Base-by-base conservation (phyloP, 1,140 invertebrate species). In the Trachelipus rathkii region DNA sequence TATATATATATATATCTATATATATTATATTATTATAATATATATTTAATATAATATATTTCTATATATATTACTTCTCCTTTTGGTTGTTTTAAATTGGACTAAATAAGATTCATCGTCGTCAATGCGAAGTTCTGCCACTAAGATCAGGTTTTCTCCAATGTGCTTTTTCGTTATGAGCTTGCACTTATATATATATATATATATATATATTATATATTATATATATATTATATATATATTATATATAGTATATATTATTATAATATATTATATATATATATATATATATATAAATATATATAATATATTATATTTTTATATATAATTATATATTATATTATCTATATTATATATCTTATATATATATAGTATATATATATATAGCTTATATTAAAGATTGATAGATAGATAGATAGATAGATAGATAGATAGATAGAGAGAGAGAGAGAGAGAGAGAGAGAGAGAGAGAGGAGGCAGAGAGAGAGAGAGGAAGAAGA, bases 91-190 rank as follows among this genome's bases (percentile, higher is more conserved):
- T 76, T 80, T 8, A 75, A 23, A 46, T 73, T 6, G 75, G 71
- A 24, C 72, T 75, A 77, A 71, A 46, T 77, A 80, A 15, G 46
- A 75, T 24, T 77, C 76, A 8, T 80, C 76, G 0, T 72, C 75
- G 10, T 77, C 74, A 3, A 77, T 53, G 2, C 44, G 45, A n/a
- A 80, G 60, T 44, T 80, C 71, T 1, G 77, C 75, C 21, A 78
- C 33, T 53, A 80, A 60, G 45, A 79, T 81, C 46, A 78, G 72
- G 71, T 81, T 82, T 73, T 82, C 78, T 33, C 76, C 80, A 10
- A 81, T 71, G 67, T 81, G 72, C 44, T 81, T 69, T 43, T 79
- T 74, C n/a, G 74, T 72, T 3, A 69, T 53, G 53, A 81, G 46
- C 19, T 73, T 76, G 33, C 79, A 80, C 79, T 80, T 15, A 19